Percentiles rank a stretch among this genome's conserved stretches.
phyloP scores from a whole-genome alignment of 64 coral and sea anemone species.

The Anthopleura sola region DNA sequence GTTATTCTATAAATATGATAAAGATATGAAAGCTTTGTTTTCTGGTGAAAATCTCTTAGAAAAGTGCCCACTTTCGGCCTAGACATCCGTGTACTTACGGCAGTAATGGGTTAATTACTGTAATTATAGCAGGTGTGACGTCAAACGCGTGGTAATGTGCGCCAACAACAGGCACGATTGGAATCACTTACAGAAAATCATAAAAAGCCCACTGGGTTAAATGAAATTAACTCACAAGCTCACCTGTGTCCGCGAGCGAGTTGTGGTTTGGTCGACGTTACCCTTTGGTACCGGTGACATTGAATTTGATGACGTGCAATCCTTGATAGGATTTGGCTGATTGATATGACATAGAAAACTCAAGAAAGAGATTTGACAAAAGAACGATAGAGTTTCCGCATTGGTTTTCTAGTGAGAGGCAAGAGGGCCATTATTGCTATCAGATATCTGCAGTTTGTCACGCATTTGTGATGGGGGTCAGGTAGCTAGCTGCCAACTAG shows the following conservation, averaged over 20 bases:
- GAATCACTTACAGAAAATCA: background rate
- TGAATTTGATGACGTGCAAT: background rate
- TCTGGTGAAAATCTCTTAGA: too few relatives aligned
- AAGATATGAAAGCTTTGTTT: too few relatives aligned
- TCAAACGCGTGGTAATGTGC: background rate
- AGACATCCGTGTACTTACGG: background rate
- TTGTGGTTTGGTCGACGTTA: background rate
- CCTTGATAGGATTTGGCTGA: slow-evolving; percentile 1
- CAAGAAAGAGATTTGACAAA: background rate
- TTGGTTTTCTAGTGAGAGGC: background rate
- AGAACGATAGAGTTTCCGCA: slow-evolving; percentile 3
- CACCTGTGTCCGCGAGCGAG: background rate
- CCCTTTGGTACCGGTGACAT: background rate
- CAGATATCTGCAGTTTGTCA: background rate
- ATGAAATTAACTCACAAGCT: background rate
- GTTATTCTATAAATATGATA: too few relatives aligned
- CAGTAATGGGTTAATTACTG: background rate
- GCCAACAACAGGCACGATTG: background rate
- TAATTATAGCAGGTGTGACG: background rate
- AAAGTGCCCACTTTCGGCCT: background rate
- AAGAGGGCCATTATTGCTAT: background rate
- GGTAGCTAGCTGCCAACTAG: too few relatives aligned
- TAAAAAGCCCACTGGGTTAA: background rate
- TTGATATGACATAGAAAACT: background rate
- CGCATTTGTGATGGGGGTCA: background rate